Base-by-base conservation (phyloP, 2,888 invertebrate species). In the Drosophila sordidula region DNA sequence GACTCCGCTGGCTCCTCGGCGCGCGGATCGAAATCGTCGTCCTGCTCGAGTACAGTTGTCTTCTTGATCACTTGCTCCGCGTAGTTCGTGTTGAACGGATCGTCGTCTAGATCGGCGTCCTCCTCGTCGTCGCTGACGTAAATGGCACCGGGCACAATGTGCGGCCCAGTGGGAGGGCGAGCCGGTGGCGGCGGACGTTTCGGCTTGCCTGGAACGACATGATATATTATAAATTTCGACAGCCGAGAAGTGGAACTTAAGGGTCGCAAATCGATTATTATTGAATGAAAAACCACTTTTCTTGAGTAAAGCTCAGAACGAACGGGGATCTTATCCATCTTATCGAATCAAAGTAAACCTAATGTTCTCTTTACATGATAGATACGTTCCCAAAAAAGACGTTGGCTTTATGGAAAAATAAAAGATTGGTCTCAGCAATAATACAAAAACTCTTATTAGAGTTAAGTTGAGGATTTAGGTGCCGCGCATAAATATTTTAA, bases 71-170 rank as follows among this genome's bases (percentile, higher is more conserved):
- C 94, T 82, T 95, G 95, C 59, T 96, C 96, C 0, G 96, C 97
- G 91, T 96, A 96, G 51, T 96, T 95, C 22, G 97, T 97, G 88
- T 97, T 97, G 86, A 97, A 97, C 0, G 97, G 97, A 94, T 97
- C 92, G 90, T 91, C 91, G 59, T 90, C 97, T 52, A 93, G 93
- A 41, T 88, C 72, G 83, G 18, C 44, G 8, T 94, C 95, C 85
- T 94, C 94, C 72, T 94, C 94, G 87, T 94, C 94, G 52, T 91
- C 90, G 57, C 90, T 90, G 1, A 90, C 75, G 63, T 88, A 90
- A 11, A 88, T 84, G 1, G 90, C 90, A 6, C 90, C 90, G 12
- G 88, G 86, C 0, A 90, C 81, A 49, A 91, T 90, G 38, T 92
- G 91, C 1, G 91, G 91, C 12, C 92, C 91, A 16, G 74, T 74